These are phyloP conservation scores for Ceratina japonica DNA, from an alignment of 1,140 invertebrate species.

Conservation along the genomic window DNA sequence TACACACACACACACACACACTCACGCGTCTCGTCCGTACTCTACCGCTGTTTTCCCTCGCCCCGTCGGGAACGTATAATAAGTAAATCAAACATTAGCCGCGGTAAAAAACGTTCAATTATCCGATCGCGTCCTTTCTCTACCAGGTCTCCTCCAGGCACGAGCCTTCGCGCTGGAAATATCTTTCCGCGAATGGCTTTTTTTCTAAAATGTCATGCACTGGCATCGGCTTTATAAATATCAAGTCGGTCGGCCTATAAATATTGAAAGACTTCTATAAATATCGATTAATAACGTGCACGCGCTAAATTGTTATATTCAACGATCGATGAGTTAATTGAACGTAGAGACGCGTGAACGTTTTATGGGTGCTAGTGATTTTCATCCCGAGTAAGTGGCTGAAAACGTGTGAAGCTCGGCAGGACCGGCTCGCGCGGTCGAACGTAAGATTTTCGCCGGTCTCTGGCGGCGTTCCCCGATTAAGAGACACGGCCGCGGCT, in stretches of 20 bases:
- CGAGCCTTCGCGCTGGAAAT: neutral
- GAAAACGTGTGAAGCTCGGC: too few relatives aligned
- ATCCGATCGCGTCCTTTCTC: neutral
- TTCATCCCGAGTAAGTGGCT: too few relatives aligned
- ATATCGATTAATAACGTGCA: constrained; percentile 35
- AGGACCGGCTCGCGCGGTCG: too few relatives aligned
- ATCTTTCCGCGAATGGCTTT: too few relatives aligned
- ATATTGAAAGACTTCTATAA: constrained; percentile 43
- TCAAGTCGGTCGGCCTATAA: constrained; percentile 40
- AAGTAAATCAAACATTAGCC: neutral
- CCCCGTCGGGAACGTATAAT: neutral
- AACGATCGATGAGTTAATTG: neutral
- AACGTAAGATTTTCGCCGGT: too few relatives aligned
- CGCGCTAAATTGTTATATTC: constrained; percentile 3
- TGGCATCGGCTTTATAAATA: constrained; percentile 38
- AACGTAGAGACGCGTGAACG: neutral
- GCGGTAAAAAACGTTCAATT: too few relatives aligned
- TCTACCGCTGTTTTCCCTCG: neutral
- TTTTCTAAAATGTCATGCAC: constrained; percentile 13
- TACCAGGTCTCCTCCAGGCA: neutral
- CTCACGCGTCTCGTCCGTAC: neutral
- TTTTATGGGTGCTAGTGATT: too few relatives aligned
- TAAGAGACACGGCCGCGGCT: too few relatives aligned
- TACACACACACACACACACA: neutral
- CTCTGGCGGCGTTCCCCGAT: too few relatives aligned